Evolutionary conservation across 2,113 vertebrate species (phyloP).

Genomic region (Aspidoscelis tigris): DNA sequence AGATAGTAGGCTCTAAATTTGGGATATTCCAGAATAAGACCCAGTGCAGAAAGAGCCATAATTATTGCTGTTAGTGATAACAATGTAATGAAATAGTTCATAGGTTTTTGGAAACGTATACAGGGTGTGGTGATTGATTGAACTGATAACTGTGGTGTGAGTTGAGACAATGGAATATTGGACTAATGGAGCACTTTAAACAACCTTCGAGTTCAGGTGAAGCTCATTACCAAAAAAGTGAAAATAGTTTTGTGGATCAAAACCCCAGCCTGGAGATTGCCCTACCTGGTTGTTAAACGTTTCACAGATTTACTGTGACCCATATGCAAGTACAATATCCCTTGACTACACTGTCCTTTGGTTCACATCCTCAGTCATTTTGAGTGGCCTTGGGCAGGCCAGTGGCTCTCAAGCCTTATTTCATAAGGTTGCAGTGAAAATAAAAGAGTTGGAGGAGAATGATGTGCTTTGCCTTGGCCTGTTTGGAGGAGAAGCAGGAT

Average conservation of each 20-base stretch:
- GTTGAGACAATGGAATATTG: background rate
- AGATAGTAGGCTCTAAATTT: too few species aligned
- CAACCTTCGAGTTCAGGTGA: background rate
- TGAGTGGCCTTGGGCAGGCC: too few species aligned
- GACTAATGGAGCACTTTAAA: background rate
- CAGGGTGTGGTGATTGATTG: background rate
- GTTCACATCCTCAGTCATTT: too few species aligned
- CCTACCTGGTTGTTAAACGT: too few species aligned
- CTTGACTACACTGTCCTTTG: too few species aligned
- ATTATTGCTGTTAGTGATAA: background rate
- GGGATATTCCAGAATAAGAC: too few species aligned
- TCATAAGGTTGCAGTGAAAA: too few species aligned
- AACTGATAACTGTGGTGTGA: background rate
- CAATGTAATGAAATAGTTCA: background rate
- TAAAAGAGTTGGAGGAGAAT: too few species aligned
- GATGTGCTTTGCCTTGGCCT: too few species aligned
- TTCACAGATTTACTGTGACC: background rate
- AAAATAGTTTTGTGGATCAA: background rate
- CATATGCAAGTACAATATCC: background rate
- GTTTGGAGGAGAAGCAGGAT: too few species aligned
- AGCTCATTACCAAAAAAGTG: background rate
- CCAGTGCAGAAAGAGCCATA: too few species aligned
- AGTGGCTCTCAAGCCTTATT: too few species aligned
- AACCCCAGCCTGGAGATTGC: background rate
- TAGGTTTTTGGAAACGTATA: background rate